Conservation (phyloP, 2,113 vertebrate genomes). For the Cettia cetti region DNA sequence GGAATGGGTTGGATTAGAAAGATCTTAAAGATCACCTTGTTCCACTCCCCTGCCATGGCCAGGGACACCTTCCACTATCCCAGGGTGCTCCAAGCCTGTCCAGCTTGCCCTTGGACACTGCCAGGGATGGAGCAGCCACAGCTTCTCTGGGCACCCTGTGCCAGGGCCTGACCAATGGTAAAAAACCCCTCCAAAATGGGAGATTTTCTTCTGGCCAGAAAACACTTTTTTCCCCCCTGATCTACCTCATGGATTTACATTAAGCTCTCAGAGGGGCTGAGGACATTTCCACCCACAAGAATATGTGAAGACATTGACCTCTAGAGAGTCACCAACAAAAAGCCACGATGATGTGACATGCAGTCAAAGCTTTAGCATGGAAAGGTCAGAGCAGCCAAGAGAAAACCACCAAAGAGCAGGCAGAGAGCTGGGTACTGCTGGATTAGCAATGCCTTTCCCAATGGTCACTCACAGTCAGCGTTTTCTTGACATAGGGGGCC, state of each 20-base stretch:
- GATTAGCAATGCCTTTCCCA: neutral
- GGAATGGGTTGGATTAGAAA: neutral
- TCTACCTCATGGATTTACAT: neutral
- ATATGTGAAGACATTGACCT: neutral
- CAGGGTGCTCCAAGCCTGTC: accelerated
- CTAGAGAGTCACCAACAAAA: neutral
- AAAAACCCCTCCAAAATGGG: neutral
- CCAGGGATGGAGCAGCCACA: neutral
- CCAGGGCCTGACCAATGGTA: neutral
- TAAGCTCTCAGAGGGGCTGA: neutral
- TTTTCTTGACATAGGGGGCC: conserved; percentile 80
- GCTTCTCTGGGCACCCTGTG: neutral
- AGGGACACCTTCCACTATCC: neutral
- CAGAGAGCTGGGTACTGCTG: neutral
- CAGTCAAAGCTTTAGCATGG: neutral
- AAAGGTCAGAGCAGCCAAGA: neutral
- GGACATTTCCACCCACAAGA: neutral
- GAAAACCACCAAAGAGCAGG: neutral
- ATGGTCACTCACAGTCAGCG: conserved; percentile 76
- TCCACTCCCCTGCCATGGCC: accelerated
- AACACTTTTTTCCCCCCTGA: neutral
- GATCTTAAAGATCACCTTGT: neutral
- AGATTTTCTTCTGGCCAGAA: neutral
- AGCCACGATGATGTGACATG: neutral
- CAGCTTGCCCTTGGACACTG: neutral